Evolutionary conservation across 2,113 vertebrate genomes (phyloP), one percentile per base, ranked within the genome.

Genomic region (Asarcornis scutulata): DNA sequence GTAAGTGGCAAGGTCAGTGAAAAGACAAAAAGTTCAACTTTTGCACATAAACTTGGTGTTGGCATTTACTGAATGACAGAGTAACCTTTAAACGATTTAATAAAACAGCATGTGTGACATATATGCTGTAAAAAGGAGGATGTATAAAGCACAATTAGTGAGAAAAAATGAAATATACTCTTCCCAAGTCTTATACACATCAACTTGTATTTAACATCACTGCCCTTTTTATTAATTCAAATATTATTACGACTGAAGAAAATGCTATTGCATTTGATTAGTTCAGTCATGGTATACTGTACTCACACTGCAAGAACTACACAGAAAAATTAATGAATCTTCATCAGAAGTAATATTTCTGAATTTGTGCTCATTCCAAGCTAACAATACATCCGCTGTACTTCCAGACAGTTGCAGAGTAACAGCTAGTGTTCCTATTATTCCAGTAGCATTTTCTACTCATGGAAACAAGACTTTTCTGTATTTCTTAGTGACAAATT

Each of bases 11-110:
- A 90, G 52, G 64, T 81, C 52, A 81, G 31, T 34, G 44, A 29
- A 78, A 67, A 86, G 75, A 84, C 29, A 52, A 44, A 75, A 48
- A 87, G 67, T 86, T 80, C 89, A 94, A 89, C 46, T 89, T 93
- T 3, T 83, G 72, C 85, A 83, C 29, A 63, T 29, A 83, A 93
- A 83, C 40, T 62, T 67, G 74, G 21, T 53, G 38, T 34, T 89
- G 87, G 63, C 82, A 97, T 95, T 95, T 96, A 68, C 85, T 77
- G 75, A 96, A 83, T 63, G 85, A 86, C 81, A 91, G 89, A 17
- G 56, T 91, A 95, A 95, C 83, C 83, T 96, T 96, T 95, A 87
- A 80, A 80, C 46, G 90, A 64, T 80, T 79, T 56, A 74, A 86
- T 81, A 79, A 94, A 94, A 76, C 31, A 91, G 69, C 92, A 86